Evolutionary conservation across 2,113 vertebrate species (phyloP).

Genomic region (Sander lucioperca): DNA sequence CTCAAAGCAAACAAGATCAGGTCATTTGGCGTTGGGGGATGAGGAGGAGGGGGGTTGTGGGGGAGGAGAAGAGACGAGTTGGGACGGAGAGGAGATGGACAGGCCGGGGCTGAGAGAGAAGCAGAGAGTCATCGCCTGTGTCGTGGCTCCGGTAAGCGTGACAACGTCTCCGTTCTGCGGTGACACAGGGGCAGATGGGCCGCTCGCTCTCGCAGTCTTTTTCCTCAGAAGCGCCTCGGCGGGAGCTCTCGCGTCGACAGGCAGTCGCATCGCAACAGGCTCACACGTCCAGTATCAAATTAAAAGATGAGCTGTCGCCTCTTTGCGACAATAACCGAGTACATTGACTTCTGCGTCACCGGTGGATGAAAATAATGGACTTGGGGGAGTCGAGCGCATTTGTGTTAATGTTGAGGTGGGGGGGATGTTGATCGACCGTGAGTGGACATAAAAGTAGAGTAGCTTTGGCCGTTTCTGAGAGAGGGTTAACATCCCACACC

Average conservation of each 20-base stretch:
- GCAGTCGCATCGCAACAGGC: slow-evolving; percentile 50
- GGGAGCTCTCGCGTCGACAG: slow-evolving; percentile 54
- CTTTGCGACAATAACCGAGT: slow-evolving; percentile 29
- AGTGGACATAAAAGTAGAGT: slow-evolving; percentile 63
- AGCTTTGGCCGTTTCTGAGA: slow-evolving; percentile 76
- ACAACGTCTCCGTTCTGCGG: slow-evolving; percentile 58
- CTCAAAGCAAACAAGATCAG: slow-evolving; percentile 75
- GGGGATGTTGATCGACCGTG: slow-evolving; percentile 45
- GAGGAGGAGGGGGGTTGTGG: slow-evolving; percentile 35
- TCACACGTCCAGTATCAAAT: slow-evolving; percentile 49
- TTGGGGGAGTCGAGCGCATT: slow-evolving; percentile 15
- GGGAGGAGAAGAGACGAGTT: slow-evolving; percentile 24
- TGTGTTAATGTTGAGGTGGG: slow-evolving; percentile 13
- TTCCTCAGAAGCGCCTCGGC: slow-evolving; percentile 54
- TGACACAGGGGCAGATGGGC: slow-evolving; percentile 77
- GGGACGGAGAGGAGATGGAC: slow-evolving; percentile 36
- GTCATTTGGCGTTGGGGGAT: slow-evolving; percentile 72
- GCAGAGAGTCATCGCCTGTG: slow-evolving; percentile 50
- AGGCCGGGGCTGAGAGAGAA: slow-evolving; percentile 23
- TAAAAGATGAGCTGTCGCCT: slow-evolving; percentile 54
- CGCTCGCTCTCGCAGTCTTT: slow-evolving; percentile 51
- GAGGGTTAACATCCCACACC: slow-evolving; percentile 50
- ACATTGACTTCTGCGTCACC: slow-evolving; percentile 50
- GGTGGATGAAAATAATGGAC: slow-evolving; percentile 37
- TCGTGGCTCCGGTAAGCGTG: slow-evolving; percentile 43